These are phyloP conservation scores for Oasisia sp. DNA, from an alignment of 2,888 invertebrate genomes.

Conservation along the genomic window DNA sequence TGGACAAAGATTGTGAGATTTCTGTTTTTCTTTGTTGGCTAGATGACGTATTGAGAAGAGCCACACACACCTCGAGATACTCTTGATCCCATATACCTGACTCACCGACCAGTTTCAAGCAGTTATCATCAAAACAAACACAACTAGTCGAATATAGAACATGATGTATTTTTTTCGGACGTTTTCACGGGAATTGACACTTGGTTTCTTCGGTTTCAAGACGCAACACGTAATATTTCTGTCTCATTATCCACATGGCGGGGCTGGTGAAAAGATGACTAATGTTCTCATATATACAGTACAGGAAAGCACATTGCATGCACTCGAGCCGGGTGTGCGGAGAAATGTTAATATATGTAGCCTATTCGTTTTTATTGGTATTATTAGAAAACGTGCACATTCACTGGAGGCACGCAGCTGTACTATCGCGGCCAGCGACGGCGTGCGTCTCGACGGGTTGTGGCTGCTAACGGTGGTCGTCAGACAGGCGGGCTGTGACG, in stretches of 20 bases:
- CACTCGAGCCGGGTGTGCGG: too few relatives aligned
- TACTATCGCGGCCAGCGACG: background rate
- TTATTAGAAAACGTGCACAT: background rate
- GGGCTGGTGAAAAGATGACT: too few relatives aligned
- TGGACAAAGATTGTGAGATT: too few relatives aligned
- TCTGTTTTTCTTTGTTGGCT: too few relatives aligned
- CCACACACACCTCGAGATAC: too few relatives aligned
- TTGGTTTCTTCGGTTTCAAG: background rate
- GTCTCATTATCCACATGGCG: too few relatives aligned
- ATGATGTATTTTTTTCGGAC: background rate
- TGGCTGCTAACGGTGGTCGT: background rate
- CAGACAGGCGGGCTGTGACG: background rate
- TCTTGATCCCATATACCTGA: background rate
- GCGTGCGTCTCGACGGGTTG: background rate
- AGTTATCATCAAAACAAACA: background rate
- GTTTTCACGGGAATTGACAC: background rate
- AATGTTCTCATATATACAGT: too few relatives aligned
- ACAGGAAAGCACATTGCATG: too few relatives aligned
- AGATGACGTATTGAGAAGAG: too few relatives aligned
- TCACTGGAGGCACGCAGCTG: background rate
- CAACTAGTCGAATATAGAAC: background rate
- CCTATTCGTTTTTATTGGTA: background rate
- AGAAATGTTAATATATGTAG: background rate
- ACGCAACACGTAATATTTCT: too few relatives aligned
- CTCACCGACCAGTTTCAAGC: background rate